A percentile compares a stretch with the other conserved stretches of the same genome.
These are phyloP conservation scores for Chaetophractus vellerosus DNA, from an alignment of 2,797 vertebrate species.

Conservation along the genomic window DNA sequence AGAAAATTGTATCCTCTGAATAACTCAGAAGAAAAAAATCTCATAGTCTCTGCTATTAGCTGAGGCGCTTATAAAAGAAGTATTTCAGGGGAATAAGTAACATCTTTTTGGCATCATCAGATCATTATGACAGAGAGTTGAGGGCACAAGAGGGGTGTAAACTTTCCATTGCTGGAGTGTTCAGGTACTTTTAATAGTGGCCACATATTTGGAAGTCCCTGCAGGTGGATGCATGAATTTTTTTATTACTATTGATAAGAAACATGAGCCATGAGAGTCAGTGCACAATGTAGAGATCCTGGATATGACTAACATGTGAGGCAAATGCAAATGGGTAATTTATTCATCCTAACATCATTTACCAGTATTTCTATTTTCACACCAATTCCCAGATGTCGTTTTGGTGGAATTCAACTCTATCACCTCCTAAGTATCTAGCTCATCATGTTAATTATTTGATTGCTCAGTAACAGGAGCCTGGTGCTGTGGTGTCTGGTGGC, in stretches of 20 bases:
- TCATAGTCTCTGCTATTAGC: background rate
- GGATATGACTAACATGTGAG: background rate
- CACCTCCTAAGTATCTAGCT: conserved; percentile 13
- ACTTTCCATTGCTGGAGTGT: background rate
- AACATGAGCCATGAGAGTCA: too few species aligned
- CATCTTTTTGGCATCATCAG: background rate
- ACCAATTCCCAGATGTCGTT: conserved; percentile 17
- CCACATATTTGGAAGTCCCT: background rate
- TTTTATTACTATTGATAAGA: background rate
- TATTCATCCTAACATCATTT: background rate
- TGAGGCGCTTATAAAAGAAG: background rate
- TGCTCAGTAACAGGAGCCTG: background rate
- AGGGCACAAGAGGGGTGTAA: background rate
- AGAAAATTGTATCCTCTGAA: conserved; percentile 35
- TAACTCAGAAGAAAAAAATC: background rate
- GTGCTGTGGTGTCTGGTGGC: too few species aligned
- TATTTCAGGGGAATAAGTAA: background rate
- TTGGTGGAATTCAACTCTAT: conserved; percentile 6
- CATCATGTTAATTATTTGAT: background rate
- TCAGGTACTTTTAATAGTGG: background rate
- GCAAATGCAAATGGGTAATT: background rate
- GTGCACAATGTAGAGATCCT: too few species aligned
- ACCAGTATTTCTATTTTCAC: conserved; percentile 39
- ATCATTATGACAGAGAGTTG: background rate
- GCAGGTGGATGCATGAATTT: background rate